Conservation (phyloP, 53 echinoderm and acorn worm species). For the Stichopus horrens region DNA sequence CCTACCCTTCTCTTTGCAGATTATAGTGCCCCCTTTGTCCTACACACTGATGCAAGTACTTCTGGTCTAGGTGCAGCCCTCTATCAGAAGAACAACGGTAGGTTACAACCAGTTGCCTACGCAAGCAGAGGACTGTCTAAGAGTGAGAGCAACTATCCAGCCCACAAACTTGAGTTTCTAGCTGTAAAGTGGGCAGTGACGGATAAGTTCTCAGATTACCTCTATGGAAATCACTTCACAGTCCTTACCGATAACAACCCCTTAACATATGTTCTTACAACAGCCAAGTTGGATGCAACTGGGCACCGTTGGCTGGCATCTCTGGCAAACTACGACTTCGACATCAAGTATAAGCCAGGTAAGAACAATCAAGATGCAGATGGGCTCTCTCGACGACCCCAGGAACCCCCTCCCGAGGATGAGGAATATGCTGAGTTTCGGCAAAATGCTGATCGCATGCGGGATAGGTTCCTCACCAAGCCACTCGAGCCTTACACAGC, state of each 20-base stretch:
- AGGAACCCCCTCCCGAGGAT: constrained; percentile 27
- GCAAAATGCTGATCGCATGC: not conserved
- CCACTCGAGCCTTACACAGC: not conserved
- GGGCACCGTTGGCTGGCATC: constrained; percentile 52
- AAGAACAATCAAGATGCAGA: constrained; percentile 49
- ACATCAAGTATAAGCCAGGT: constrained; percentile 48
- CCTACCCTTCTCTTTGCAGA: constrained; percentile 29
- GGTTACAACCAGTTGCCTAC: constrained; percentile 2
- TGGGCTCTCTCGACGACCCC: constrained; percentile 47
- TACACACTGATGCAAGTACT: constrained; percentile 28
- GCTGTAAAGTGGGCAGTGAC: constrained; percentile 62
- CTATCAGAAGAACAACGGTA: constrained; percentile 6
- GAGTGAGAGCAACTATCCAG: constrained; percentile 7
- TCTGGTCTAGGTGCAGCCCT: constrained; percentile 22
- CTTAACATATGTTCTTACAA: constrained; percentile 32
- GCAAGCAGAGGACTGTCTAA: constrained; percentile 15
- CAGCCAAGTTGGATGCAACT: constrained; percentile 54
- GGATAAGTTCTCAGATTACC: constrained; percentile 52
- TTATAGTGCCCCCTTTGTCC: constrained; percentile 3
- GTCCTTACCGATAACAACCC: constrained; percentile 56
- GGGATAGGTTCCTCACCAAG: not conserved
- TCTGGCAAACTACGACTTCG: constrained; percentile 43
- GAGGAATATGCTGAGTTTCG: not conserved
- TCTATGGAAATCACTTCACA: constrained; percentile 40
- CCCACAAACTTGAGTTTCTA: constrained; percentile 47